Percentiles rank a stretch among this genome's conserved stretches.
These are phyloP conservation scores for Saccopteryx bilineata DNA, from an alignment of 2,113 vertebrate species.

Conservation along the genomic window DNA sequence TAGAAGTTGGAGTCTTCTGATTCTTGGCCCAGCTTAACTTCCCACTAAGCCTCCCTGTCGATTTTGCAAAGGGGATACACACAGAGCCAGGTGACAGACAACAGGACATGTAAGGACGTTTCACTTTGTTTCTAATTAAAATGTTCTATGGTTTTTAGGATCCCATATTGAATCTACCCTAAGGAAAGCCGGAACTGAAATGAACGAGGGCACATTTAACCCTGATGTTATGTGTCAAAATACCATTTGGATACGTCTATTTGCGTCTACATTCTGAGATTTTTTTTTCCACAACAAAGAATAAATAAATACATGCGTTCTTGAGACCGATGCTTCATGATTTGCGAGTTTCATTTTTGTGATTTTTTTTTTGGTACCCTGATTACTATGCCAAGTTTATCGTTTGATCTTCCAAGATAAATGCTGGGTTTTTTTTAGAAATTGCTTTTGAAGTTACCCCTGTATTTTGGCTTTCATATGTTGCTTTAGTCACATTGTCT, in stretches of 20 bases:
- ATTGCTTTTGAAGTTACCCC: constrained; percentile 54
- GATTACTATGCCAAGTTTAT: constrained; percentile 71
- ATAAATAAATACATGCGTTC: constrained; percentile 71
- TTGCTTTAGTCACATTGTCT: constrained; percentile 69
- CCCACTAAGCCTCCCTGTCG: constrained; percentile 3
- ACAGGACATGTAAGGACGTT: constrained; percentile 58
- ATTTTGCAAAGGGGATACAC: constrained; percentile 54
- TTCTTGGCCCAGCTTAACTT: background rate
- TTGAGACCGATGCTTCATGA: constrained; percentile 44
- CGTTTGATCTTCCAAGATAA: constrained; percentile 78
- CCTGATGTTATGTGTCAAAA: constrained; percentile 78
- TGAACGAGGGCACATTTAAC: constrained; percentile 69
- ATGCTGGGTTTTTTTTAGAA: constrained; percentile 45
- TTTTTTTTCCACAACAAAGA: constrained; percentile 75
- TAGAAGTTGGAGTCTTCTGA: background rate
- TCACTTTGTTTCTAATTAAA: constrained; percentile 69
- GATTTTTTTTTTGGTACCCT: constrained; percentile 23
- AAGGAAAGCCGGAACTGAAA: constrained; percentile 67
- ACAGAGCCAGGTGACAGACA: constrained; percentile 41
- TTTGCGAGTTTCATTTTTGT: constrained; percentile 47
- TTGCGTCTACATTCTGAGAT: constrained; percentile 72
- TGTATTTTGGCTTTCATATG: constrained; percentile 71
- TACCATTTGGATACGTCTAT: constrained; percentile 76
- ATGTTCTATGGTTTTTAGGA: constrained; percentile 62
- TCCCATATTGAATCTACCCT: constrained; percentile 43